phyloP scores from a whole-genome alignment of 2,113 vertebrate species.

The Gallinago paraguaiae region DNA sequence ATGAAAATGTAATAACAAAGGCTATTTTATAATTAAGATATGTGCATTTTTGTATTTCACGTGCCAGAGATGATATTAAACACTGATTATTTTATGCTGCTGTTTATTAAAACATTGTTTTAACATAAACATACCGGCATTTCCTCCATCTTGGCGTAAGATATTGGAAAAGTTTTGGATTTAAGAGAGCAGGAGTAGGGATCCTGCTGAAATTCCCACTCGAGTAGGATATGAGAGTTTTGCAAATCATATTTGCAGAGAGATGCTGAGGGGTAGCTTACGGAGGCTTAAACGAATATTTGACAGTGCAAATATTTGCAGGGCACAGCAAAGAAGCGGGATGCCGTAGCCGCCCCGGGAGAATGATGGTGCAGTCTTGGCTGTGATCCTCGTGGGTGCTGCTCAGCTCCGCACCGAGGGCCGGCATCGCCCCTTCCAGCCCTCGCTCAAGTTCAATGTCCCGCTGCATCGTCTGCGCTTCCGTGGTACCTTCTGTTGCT shows the following conservation, averaged over 20 bases:
- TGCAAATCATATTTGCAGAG: neutral
- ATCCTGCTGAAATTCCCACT: neutral
- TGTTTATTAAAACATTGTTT: slow-evolving; percentile 79
- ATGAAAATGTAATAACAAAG: slow-evolving; percentile 75
- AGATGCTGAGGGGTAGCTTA: neutral
- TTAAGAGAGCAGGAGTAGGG: neutral
- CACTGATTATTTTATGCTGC: slow-evolving; percentile 82
- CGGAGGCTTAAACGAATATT: neutral
- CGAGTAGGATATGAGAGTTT: neutral
- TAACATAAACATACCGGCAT: neutral
- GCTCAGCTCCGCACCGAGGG: neutral
- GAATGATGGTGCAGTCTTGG: neutral
- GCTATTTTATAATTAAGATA: slow-evolving; percentile 73
- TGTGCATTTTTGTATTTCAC: slow-evolving; percentile 78
- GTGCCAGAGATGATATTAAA: slow-evolving; percentile 80
- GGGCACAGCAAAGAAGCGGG: neutral
- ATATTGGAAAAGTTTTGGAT: neutral
- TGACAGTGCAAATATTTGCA: neutral
- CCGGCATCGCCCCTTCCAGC: neutral
- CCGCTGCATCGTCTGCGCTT: neutral
- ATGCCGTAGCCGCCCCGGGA: neutral
- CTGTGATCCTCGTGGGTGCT: neutral
- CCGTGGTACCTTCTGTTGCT: rapidly evolving
- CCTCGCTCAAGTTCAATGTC: rapidly evolving
- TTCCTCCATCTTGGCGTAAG: slow-evolving; percentile 46